A percentile compares a stretch with the other conserved stretches of the same genome.
phyloP scores from a whole-genome alignment of 2,888 invertebrate genomes.

The Pelosia muscerda region DNA sequence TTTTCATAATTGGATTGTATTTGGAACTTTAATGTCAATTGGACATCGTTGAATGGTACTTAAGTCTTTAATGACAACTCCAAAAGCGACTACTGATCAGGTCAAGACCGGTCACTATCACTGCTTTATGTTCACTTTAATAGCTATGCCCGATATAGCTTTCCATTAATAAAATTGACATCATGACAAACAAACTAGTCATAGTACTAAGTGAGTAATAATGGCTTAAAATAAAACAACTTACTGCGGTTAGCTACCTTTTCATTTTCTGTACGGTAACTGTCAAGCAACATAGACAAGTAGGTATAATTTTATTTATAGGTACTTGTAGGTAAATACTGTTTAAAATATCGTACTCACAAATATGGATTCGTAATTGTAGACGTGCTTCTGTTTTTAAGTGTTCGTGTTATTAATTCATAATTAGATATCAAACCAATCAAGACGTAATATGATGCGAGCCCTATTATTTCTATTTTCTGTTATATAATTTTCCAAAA shows the following conservation, averaged over 20 bases:
- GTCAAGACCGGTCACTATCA: slow-evolving; percentile 54
- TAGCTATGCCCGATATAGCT: slow-evolving; percentile 47
- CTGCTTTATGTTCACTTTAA: slow-evolving; percentile 50
- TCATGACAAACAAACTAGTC: slow-evolving; percentile 49
- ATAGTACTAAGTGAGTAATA: slow-evolving; percentile 41
- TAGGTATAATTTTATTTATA: too few species aligned
- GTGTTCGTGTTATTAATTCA: too few species aligned
- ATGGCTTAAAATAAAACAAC: slow-evolving; percentile 27
- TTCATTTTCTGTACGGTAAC: background rate
- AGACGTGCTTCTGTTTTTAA: too few species aligned
- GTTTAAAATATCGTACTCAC: too few species aligned
- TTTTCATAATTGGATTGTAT: background rate
- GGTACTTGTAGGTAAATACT: too few species aligned
- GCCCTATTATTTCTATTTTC: too few species aligned
- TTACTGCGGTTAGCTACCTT: slow-evolving; percentile 27
- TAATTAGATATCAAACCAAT: too few species aligned
- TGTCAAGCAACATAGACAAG: too few species aligned
- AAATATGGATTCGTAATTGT: too few species aligned
- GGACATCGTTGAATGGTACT: slow-evolving; percentile 32
- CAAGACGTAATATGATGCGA: too few species aligned
- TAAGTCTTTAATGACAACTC: slow-evolving; percentile 43
- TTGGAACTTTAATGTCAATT: slow-evolving; percentile 12
- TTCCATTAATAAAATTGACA: slow-evolving; percentile 44
- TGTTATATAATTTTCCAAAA: too few species aligned
- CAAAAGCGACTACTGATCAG: slow-evolving; percentile 45